phyloP scores from a whole-genome alignment of 2,797 vertebrate species.

The Lophotriccus pileatus region DNA sequence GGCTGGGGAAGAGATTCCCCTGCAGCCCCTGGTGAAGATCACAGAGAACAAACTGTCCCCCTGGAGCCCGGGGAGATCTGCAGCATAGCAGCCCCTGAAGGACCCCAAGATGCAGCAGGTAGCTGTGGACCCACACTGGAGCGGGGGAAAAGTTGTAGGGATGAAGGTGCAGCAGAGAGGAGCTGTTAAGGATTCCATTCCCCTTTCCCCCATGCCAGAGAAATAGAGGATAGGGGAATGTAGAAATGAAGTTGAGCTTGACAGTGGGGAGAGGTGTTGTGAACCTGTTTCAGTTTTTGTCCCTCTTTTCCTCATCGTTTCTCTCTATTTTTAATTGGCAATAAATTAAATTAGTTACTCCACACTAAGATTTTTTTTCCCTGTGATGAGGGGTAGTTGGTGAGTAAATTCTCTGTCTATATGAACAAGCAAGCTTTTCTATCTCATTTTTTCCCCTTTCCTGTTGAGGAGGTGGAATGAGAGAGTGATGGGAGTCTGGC shows the following conservation, averaged over 20 bases:
- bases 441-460: background rate
- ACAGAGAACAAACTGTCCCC: fast-evolving
- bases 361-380: background rate
- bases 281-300: background rate
- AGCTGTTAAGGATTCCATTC: background rate
- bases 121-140: fast-evolving
- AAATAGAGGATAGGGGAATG: background rate
- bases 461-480: background rate
- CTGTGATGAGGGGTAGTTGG: background rate
- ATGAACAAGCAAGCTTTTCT: background rate
- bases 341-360: background rate
- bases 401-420: background rate
- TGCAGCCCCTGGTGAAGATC: background rate
- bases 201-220: fast-evolving
- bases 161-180: background rate
- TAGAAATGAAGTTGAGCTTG: background rate
- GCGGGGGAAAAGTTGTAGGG: background rate
- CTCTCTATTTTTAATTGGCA: background rate
- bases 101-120: background rate
- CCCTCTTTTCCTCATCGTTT: background rate
- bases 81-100: background rate
- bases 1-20: background rate
- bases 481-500: background rate
- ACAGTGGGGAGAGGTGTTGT: fast-evolving
- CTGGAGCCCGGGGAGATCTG: background rate